Evolutionary conservation across 2,113 vertebrate species (phyloP).

Genomic region (Panthera tigris): DNA sequence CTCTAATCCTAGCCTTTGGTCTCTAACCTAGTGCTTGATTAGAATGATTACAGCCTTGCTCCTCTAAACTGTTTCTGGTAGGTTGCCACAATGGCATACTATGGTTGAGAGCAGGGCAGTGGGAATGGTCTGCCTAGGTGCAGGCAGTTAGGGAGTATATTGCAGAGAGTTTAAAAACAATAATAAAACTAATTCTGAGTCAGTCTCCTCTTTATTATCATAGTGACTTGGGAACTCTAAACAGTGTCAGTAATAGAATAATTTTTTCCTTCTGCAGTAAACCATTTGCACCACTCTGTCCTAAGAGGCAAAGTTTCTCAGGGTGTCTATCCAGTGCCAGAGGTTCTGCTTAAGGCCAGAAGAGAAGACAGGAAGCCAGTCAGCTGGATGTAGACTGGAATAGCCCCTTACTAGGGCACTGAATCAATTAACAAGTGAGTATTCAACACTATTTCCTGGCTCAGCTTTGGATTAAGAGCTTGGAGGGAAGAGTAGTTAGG

Average conservation of each 20-base stretch:
- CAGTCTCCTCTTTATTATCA: neutral
- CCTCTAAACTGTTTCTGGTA: neutral
- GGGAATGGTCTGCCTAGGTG: neutral
- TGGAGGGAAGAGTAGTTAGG: neutral
- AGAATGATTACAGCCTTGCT: neutral
- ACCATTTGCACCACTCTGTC: neutral
- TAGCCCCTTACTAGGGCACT: neutral
- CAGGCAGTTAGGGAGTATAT: neutral
- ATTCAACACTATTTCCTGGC: conserved; percentile 20
- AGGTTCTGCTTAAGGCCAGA: neutral
- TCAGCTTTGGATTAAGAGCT: conserved; percentile 33
- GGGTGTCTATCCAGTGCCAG: neutral
- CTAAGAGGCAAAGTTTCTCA: neutral
- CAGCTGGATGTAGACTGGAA: neutral
- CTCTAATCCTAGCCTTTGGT: conserved; percentile 29
- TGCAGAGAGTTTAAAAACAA: neutral
- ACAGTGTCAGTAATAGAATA: conserved; percentile 22
- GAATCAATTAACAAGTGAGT: conserved; percentile 45
- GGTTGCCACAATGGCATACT: neutral
- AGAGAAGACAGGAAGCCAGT: neutral
- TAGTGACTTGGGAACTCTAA: neutral
- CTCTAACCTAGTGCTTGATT: neutral
- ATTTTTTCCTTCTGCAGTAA: neutral
- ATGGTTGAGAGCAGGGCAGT: neutral
- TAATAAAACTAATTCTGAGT: neutral